A percentile compares a stretch with the other conserved stretches of the same genome.
Conservation (phyloP, 2,888 invertebrate genomes). For the Drosophila incognita region DNA sequence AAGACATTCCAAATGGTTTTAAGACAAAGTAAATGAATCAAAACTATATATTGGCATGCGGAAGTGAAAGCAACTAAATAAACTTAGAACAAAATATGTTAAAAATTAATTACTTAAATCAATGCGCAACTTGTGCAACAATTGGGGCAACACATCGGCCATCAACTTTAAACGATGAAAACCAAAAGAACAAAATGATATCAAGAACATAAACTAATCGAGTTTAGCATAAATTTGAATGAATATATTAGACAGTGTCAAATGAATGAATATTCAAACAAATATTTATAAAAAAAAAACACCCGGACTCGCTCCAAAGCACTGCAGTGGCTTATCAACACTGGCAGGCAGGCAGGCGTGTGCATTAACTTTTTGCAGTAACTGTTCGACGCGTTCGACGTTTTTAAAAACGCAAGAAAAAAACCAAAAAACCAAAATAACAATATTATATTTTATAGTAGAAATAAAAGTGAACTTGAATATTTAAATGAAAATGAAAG, state of each 20-base stretch:
- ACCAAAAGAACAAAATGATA: conserved; percentile 29
- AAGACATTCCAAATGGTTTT: conserved; percentile 69
- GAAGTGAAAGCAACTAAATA: conserved; percentile 32
- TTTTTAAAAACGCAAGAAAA: conserved; percentile 44
- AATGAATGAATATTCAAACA: conserved; percentile 27
- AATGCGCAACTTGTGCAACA: conserved; percentile 30
- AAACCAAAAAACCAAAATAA: conserved; percentile 4
- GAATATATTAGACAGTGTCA: conserved; percentile 24
- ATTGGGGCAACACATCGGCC: conserved; percentile 34
- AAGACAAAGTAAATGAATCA: conserved; percentile 63
- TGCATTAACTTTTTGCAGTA: conserved; percentile 27
- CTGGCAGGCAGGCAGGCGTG: conserved; percentile 13
- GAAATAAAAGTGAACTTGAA: conserved; percentile 46
- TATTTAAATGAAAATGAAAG: conserved; percentile 37
- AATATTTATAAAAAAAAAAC: conserved; percentile 20
- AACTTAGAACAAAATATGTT: conserved; percentile 50
- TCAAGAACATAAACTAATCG: conserved; percentile 47
- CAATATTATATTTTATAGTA: conserved; percentile 68
- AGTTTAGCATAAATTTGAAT: conserved; percentile 51
- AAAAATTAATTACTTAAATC: conserved; percentile 54
- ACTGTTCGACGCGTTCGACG: conserved; percentile 32
- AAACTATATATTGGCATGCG: conserved; percentile 56
- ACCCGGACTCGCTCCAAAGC: conserved; percentile 1
- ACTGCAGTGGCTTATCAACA: conserved; percentile 14
- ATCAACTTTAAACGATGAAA: conserved; percentile 43